Evolutionary conservation across 1,140 invertebrate species (phyloP).

Genomic region (Alviniconcha marisindica): DNA sequence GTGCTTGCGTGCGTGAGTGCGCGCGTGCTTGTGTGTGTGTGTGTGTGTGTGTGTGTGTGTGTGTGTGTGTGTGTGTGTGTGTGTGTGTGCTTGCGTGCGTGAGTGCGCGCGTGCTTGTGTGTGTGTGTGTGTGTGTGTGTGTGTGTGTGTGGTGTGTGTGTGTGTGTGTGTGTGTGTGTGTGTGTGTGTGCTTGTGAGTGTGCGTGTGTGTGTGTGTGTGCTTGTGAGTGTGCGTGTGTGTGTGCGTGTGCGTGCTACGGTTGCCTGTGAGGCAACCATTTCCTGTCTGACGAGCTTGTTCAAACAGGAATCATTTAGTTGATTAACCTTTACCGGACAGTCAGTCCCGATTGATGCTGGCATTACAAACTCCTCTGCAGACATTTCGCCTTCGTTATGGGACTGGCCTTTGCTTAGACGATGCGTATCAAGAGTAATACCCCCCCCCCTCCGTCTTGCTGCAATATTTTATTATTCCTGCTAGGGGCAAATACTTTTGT

Average conservation of each 20-base stretch:
- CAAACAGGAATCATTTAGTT: too few relatives aligned
- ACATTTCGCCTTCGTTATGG: too few relatives aligned
- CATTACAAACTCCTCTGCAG: too few relatives aligned
- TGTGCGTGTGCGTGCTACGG: background rate
- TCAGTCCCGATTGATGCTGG: too few relatives aligned
- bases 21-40: background rate
- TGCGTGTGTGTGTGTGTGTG: slow-evolving; percentile 28
- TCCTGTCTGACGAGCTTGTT: too few relatives aligned
- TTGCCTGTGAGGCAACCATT: too few relatives aligned
- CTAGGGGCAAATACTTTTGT: too few relatives aligned
- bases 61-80: background rate
- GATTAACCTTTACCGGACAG: too few relatives aligned
- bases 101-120: slow-evolving; percentile 24
- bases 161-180: slow-evolving; percentile 23
- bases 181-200: background rate
- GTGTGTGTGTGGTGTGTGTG: slow-evolving; percentile 16
- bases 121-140: slow-evolving; percentile 24
- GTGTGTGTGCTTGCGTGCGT: slow-evolving; percentile 10
- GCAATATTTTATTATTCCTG: too few relatives aligned
- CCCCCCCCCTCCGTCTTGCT: too few relatives aligned
- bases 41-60: background rate
- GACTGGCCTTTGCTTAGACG: too few relatives aligned
- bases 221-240: slow-evolving; percentile 4
- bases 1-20: slow-evolving; percentile 1
- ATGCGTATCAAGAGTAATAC: too few relatives aligned